Conservation (phyloP, 2,888 invertebrate species). For the Ennomos fuscantarius region DNA sequence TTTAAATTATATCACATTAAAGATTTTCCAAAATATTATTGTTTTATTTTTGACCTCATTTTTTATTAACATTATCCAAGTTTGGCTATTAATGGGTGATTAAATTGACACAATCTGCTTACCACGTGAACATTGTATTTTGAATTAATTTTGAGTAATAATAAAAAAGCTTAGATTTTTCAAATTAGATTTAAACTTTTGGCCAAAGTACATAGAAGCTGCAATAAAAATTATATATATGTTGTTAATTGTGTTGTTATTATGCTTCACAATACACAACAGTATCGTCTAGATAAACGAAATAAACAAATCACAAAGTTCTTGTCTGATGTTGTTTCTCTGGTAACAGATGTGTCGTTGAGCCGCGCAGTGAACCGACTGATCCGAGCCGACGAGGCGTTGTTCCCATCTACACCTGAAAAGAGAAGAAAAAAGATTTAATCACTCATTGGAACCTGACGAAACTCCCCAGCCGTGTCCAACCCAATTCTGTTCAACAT, state of each 20-base stretch:
- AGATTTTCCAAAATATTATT: conserved; percentile 56
- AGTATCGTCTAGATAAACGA: conserved; percentile 4
- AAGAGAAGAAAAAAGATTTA: conserved; percentile 82
- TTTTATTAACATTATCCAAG: conserved; percentile 43
- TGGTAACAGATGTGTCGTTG: conserved; percentile 80
- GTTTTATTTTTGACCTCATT: conserved; percentile 64
- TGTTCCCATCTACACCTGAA: conserved; percentile 78
- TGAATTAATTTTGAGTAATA: conserved; percentile 13
- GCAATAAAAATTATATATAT: neutral
- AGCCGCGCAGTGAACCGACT: conserved; percentile 80
- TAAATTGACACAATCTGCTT: conserved; percentile 81
- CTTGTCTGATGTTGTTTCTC: conserved; percentile 41
- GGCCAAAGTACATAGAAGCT: no score
- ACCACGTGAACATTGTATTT: conserved; percentile 47
- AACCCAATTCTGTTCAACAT: conserved; percentile 1
- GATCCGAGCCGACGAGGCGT: conserved; percentile 76
- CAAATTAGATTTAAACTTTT: no score
- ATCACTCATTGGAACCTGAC: conserved; percentile 35
- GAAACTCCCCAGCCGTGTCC: conserved; percentile 8
- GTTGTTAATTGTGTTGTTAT: conserved; percentile 4
- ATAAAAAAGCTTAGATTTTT: neutral
- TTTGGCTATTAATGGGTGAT: conserved; percentile 58
- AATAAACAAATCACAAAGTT: neutral
- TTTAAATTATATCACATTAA: conserved; percentile 81
- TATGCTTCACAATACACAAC: conserved; percentile 3